phyloP scores from a whole-genome alignment of 2,797 vertebrate genomes.

The Micrastur ruficollis region DNA sequence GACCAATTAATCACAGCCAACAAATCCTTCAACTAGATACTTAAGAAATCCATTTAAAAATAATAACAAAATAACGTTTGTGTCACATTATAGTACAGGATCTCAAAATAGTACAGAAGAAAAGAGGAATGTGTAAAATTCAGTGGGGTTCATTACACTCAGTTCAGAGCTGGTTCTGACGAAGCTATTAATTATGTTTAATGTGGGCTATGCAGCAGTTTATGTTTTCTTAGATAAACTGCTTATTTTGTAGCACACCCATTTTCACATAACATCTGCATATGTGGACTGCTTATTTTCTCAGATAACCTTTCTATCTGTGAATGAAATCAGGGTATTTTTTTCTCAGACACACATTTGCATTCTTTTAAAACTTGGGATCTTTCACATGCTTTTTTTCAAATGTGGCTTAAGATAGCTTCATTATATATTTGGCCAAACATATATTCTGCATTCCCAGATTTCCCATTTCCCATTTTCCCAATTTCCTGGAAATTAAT shows the following conservation, averaged over 20 bases:
- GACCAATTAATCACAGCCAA: not conserved
- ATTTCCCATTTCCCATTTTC: not conserved
- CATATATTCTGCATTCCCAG: not conserved
- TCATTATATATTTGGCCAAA: not conserved
- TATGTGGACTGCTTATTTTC: not conserved
- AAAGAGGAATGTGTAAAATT: not conserved
- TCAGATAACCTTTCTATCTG: not conserved
- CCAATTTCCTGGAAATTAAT: not conserved
- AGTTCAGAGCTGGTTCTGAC: not conserved
- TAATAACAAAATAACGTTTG: not conserved
- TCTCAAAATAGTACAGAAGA: not conserved
- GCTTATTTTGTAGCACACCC: not conserved
- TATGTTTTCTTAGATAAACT: not conserved
- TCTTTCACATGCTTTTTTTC: not conserved
- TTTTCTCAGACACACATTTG: not conserved
- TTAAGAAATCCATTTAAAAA: not conserved
- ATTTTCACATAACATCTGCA: not conserved
- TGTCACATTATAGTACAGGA: not conserved
- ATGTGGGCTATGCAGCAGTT: not conserved
- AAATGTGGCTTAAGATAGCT: not conserved
- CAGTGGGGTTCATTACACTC: not conserved
- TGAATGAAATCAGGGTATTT: not conserved
- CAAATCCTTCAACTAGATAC: not conserved
- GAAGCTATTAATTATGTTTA: not conserved
- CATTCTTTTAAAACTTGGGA: not conserved